Base-by-base conservation (phyloP, 2,113 vertebrate genomes). In the Poecile atricapillus region DNA sequence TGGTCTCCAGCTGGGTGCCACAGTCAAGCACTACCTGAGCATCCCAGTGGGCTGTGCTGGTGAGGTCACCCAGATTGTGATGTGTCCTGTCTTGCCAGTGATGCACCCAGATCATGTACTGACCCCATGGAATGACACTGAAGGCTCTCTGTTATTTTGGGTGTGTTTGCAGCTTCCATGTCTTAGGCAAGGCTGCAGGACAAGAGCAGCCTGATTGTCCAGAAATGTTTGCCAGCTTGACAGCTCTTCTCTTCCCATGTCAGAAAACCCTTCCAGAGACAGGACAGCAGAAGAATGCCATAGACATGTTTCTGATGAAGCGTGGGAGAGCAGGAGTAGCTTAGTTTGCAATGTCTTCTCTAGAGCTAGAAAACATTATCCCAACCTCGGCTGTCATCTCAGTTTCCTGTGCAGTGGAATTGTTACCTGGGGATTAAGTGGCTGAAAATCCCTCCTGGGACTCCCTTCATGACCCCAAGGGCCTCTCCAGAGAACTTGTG, bases 41-140 rank as follows among this genome's bases (percentile, higher is more conserved):
- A 2, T 71, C n/a, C 55, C 0, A 0, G 15, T 0, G 2, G 47
- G 35, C 75, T 59, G 64, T 78, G 78, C 92, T 33, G n/a, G 15
- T 30, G 62, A 21, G 28, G 31, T 43, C 28, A 44, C 41, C 22
- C n/a, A 2, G 3, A 33, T 2, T 6, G 1, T 7, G 27, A 19
- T 30, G 3, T 15, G 37, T 21, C 58, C 62, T 1, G 6, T 10
- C 15, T 2, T 41, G 56, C 37, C 70, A 46, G 52, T 3, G 1
- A 2, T 10, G 37, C 41, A 31, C 58, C 79, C 53, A 20, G 2
- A 33, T 82, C 62, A 9, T 28, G 5, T 0, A 0, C 12, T n/a
- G 37, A 6, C 35, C 31, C 28, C 63, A 0, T n/a, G 39, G 15
- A 27, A 0, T 2, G n/a, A 25, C 31, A 18, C 69, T 31, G 44